Evolutionary conservation across 2,888 invertebrate genomes (phyloP), one percentile per base, ranked within the genome.

Genomic region (Embidobia sp.): DNA sequence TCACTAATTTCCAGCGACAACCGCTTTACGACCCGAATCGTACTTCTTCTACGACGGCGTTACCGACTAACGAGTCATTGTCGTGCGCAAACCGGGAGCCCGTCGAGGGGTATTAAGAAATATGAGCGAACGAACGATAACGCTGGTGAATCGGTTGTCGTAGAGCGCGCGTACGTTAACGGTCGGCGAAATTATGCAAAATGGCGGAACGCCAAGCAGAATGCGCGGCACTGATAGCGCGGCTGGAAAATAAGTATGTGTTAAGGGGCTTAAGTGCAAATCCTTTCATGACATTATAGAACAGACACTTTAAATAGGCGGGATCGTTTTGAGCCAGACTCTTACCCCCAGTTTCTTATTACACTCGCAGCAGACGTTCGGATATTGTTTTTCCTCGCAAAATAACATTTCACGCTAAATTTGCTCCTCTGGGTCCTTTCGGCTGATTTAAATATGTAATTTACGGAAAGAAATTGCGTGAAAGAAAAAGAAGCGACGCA

Each of bases 1-100:
- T 81, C 72, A 77, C 82, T 85, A 85, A 86, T 86, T 86, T 84
- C 80, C 83, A 81, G 37, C 53, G 59, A 37, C 53, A 53, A 82
- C 81, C 80, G 81, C 81, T 82, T 85, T 83, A 83, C 85, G 85
- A 84, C 83, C 84, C 83, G 85, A 85, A 86, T 86, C 85, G 84
- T 79, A 80, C 81, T 83, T 84, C 84, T 84, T 84, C 82, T 78
- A 78, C 80, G 81, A 78, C 44, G 61, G 77, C 31, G 81, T 84
- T 82, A 81, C 78, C 82, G 80, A 75, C 85, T 88, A 88, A 88
- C 86, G 87, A 87, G 84, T 82, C 83, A 87, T 88, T 86, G 86
- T 87, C 85, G 42, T 40, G 40, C 8, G n/a, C 10, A 26, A 29
- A 7, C n/a, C n/a, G n/a, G n/a, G n/a, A n/a, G n/a, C n/a, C n/a